A percentile compares a stretch with the other conserved stretches of the same genome.
These are phyloP conservation scores for Perithous albicinctus DNA, from an alignment of 2,888 invertebrate species.

Conservation along the genomic window DNA sequence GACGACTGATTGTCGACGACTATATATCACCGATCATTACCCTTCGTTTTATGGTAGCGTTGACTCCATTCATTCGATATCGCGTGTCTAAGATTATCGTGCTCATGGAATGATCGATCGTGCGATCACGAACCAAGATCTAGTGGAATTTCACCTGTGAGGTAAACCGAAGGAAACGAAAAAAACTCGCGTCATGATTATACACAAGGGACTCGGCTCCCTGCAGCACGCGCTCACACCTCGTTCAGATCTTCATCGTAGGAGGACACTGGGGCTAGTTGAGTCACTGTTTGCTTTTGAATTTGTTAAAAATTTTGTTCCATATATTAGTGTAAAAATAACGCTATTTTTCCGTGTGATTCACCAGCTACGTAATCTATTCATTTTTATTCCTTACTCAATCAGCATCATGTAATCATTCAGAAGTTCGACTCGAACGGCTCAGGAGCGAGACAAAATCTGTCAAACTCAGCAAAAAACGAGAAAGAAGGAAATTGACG, in stretches of 20 bases:
- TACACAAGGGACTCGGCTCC: constrained; percentile 23
- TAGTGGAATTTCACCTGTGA: background rate
- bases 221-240: constrained; percentile 39
- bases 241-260: constrained; percentile 30
- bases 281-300: no score
- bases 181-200: constrained; percentile 56
- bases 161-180: constrained; percentile 5
- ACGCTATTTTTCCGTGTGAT: no score
- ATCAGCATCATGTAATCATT: no score
- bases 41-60: constrained; percentile 1
- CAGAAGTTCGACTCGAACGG: no score
- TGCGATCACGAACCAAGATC: constrained; percentile 49
- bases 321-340: no score
- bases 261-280: no score
- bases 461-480: no score
- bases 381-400: no score
- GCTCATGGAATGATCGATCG: constrained; percentile 46
- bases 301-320: no score
- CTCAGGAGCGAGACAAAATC: no score
- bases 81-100: constrained; percentile 21
- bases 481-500: no score
- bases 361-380: no score
- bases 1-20: background rate
- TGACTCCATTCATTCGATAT: constrained; percentile 27
- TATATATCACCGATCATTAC: background rate